A percentile compares a stretch with the other conserved stretches of the same genome.
These are phyloP conservation scores for Antrozous pallidus DNA, from an alignment of 2,797 vertebrate species.

Conservation along the genomic window DNA sequence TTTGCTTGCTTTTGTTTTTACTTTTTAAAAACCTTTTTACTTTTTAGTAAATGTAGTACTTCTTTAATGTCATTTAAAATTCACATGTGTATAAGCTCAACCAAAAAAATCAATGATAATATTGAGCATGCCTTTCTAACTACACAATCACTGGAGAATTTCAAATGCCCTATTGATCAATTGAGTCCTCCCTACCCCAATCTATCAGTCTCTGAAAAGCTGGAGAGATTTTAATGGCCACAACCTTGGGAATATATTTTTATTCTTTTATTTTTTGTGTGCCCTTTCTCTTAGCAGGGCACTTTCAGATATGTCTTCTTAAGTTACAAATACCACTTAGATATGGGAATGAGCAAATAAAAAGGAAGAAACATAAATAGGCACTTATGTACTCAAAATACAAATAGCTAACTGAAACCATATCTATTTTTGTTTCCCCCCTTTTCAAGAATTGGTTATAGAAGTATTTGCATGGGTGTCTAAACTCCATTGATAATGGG, in stretches of 20 bases:
- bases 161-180: background rate
- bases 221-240: background rate
- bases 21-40: background rate
- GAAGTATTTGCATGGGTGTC: background rate
- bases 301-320: background rate
- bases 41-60: background rate
- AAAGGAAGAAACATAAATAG: background rate
- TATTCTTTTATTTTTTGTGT: background rate
- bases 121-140: background rate
- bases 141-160: background rate
- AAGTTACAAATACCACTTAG: background rate
- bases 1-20: background rate
- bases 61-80: background rate
- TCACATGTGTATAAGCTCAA: background rate
- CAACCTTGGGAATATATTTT: background rate
- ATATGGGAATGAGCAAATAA: background rate
- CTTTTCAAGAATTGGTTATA: background rate
- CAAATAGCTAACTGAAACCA: background rate
- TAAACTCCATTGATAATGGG: background rate
- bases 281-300: background rate
- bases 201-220: background rate
- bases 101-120: background rate
- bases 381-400: background rate
- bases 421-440: background rate
- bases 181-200: accelerated